phyloP scores from a whole-genome alignment of 2,888 invertebrate species.

The Ptychoptera contaminata region DNA sequence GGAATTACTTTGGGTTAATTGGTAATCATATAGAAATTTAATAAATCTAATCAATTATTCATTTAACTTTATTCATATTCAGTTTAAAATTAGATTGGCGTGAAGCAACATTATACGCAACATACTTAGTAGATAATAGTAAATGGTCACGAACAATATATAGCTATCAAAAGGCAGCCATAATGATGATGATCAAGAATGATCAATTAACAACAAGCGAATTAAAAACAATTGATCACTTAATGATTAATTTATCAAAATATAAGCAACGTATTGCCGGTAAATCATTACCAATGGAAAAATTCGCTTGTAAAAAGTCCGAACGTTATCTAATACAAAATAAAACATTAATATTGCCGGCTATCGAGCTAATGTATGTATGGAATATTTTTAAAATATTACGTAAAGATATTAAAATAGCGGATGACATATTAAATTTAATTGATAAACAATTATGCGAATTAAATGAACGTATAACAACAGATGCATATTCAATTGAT shows the following conservation, averaged over 20 bases:
- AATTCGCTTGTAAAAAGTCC: constrained; percentile 80
- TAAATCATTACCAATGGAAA: constrained; percentile 93
- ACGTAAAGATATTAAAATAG: constrained; percentile 47
- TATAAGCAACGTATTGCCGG: constrained; percentile 86
- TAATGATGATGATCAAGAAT: constrained; percentile 56
- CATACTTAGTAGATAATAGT: constrained; percentile 55
- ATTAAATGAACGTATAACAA: constrained; percentile 15
- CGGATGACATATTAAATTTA: constrained; percentile 44
- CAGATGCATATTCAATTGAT: constrained; percentile 39
- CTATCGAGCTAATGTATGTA: constrained; percentile 74
- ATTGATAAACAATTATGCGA: constrained; percentile 36
- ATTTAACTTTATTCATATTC: neutral
- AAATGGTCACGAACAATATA: constrained; percentile 89
- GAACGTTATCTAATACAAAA: constrained; percentile 62
- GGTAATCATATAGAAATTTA: constrained; percentile 35
- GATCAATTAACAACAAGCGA: constrained; percentile 33
- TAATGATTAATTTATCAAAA: constrained; percentile 59
- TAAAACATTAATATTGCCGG: constrained; percentile 59
- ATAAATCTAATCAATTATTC: neutral
- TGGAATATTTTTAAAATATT: constrained; percentile 86
- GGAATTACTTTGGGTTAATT: constrained; percentile 85
- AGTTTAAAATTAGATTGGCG: constrained; percentile 61
- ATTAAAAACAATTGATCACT: constrained; percentile 38
- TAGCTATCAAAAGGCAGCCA: constrained; percentile 74
- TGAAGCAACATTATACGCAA: constrained; percentile 56